phyloP scores from a whole-genome alignment of 2,888 invertebrate species.

The Macrophya alboannulata region DNA sequence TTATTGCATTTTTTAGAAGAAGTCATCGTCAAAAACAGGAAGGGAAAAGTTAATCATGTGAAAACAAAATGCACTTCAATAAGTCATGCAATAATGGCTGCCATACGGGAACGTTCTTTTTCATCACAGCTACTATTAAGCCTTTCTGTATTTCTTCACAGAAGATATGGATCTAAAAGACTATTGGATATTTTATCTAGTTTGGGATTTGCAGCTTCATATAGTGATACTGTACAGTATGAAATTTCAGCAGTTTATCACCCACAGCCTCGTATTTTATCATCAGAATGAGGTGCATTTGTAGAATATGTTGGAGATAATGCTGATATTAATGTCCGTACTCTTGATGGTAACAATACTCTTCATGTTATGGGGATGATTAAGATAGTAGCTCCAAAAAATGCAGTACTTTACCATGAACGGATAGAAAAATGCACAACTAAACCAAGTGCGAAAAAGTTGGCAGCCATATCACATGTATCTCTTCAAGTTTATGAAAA shows the following conservation, averaged over 20 bases:
- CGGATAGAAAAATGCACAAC: too few species aligned
- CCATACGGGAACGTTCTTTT: conserved; percentile 67
- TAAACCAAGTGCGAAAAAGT: conserved; percentile 66
- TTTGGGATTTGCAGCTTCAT: conserved; percentile 73
- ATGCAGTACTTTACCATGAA: too few species aligned
- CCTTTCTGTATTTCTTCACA: conserved; percentile 66
- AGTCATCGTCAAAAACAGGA: conserved; percentile 71
- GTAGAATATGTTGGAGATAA: too few species aligned
- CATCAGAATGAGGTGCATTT: too few species aligned
- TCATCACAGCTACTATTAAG: conserved; percentile 21
- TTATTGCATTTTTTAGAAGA: conserved; percentile 72
- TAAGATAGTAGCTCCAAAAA: too few species aligned
- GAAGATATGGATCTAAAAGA: conserved; percentile 73
- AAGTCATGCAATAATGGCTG: conserved; percentile 73
- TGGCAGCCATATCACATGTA: conserved; percentile 65
- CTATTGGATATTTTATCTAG: conserved; percentile 71
- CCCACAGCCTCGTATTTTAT: too few species aligned
- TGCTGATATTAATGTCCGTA: too few species aligned
- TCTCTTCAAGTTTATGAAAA: conserved; percentile 66
- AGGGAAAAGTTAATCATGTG: conserved; percentile 66
- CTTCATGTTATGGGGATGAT: too few species aligned
- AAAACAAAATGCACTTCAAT: conserved; percentile 74
- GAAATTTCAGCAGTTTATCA: too few species aligned
- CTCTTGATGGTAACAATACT: too few species aligned
- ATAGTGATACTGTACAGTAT: conserved; percentile 64